Conservation (phyloP, 2,113 vertebrate species). For the Struthidea cinerea region DNA sequence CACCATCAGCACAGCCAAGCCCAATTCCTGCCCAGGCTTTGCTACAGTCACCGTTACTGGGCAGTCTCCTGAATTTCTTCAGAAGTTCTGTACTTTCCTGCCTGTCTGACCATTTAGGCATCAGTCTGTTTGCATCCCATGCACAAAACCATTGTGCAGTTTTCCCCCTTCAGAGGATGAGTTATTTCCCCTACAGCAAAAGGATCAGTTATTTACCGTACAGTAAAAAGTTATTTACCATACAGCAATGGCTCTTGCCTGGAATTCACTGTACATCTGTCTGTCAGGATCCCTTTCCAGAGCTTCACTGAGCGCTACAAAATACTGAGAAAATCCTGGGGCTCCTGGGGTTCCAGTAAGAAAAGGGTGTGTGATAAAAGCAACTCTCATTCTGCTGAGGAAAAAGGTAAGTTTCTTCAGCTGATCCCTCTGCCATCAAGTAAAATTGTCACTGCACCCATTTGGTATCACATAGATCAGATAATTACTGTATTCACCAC, state of each 20-base stretch:
- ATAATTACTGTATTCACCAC: neutral
- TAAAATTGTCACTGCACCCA: neutral
- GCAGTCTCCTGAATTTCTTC: neutral
- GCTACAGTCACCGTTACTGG: neutral
- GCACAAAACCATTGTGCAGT: neutral
- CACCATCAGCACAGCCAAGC: neutral
- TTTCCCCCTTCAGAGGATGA: neutral
- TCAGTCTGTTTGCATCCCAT: neutral
- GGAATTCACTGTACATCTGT: neutral
- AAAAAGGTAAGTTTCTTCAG: neutral
- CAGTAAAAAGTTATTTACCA: too few species aligned
- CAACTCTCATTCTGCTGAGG: neutral
- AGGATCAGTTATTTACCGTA: neutral
- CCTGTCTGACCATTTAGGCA: neutral
- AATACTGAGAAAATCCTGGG: conserved; percentile 63
- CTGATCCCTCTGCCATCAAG: neutral
- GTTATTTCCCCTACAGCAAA: neutral
- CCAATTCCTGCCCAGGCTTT: neutral
- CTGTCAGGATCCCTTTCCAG: conserved; percentile 80
- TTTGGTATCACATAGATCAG: rapidly evolving
- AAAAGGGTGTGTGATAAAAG: neutral
- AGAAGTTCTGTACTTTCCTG: neutral
- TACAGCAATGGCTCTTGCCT: neutral
- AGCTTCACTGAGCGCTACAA: conserved; percentile 83
- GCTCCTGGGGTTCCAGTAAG: neutral